Percentiles rank a stretch among this genome's conserved stretches.
These are phyloP conservation scores for Popillia japonica DNA, from an alignment of 1,140 invertebrate species.

Conservation along the genomic window DNA sequence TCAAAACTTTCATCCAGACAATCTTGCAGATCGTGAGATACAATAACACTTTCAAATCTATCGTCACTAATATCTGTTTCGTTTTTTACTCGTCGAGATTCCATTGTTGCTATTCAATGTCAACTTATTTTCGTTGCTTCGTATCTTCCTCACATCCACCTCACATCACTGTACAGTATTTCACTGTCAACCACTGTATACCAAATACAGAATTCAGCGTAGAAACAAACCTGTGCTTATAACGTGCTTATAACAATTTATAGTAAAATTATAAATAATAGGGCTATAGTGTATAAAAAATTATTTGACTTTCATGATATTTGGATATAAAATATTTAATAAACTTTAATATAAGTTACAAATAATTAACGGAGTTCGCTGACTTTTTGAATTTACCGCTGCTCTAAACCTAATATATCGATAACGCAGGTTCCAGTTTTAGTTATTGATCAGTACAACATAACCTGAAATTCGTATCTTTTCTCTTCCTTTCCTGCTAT, in stretches of 20 bases:
- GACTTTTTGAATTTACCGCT: not conserved
- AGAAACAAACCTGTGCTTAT: slow-evolving; percentile 30
- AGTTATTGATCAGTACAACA: not conserved
- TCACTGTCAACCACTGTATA: too few relatives aligned
- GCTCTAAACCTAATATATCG: not conserved
- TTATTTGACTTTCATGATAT: not conserved
- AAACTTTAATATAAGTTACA: not conserved
- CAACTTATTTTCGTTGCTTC: not conserved
- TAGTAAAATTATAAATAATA: not conserved
- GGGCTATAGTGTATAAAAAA: not conserved
- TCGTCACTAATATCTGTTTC: slow-evolving; percentile 38
- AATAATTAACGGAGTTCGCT: not conserved
- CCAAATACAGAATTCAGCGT: slow-evolving; percentile 5
- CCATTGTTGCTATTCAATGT: slow-evolving; percentile 25
- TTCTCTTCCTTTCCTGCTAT: not conserved
- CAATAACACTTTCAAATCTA: slow-evolving; percentile 59
- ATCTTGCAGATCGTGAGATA: slow-evolving; percentile 66
- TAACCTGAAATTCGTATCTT: not conserved
- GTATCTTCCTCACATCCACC: slow-evolving; percentile 18
- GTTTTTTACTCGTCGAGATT: slow-evolving; percentile 29
- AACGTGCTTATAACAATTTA: not conserved
- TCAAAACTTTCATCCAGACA: slow-evolving; percentile 67
- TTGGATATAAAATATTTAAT: not conserved
- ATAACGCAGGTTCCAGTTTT: slow-evolving; percentile 7
- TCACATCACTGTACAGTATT: too few relatives aligned